Percentiles rank a stretch among this genome's conserved stretches.
These are phyloP conservation scores for Lamellibrachia columna DNA, from an alignment of 2,888 invertebrate genomes.

Conservation along the genomic window DNA sequence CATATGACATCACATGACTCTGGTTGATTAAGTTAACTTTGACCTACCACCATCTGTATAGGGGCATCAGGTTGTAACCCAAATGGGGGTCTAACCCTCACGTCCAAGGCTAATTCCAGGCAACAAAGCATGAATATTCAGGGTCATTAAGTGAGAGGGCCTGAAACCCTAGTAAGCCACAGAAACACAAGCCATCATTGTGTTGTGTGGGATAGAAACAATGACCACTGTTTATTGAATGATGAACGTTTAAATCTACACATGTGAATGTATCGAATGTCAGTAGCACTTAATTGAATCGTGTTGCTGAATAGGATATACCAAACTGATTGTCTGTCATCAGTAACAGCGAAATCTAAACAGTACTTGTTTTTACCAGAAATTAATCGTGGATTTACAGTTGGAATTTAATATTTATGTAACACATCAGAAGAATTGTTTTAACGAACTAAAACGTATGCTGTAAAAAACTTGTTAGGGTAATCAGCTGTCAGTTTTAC, in stretches of 20 bases:
- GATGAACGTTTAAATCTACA: neutral
- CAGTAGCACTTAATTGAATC: neutral
- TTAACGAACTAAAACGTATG: neutral
- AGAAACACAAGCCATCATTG: neutral
- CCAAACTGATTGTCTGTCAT: neutral
- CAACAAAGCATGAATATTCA: neutral
- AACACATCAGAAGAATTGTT: neutral
- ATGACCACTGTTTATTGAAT: neutral
- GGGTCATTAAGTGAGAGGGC: neutral
- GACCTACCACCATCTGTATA: neutral
- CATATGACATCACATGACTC: neutral
- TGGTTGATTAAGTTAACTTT: neutral
- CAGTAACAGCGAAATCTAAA: neutral
- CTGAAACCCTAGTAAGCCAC: neutral
- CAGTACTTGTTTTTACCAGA: neutral
- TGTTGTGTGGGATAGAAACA: neutral
- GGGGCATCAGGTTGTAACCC: neutral
- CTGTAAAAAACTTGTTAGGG: neutral
- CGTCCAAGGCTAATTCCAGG: neutral
- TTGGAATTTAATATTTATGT: neutral
- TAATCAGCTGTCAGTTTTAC: neutral
- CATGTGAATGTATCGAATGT: neutral
- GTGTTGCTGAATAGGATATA: constrained; percentile 1
- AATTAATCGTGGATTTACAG: neutral
- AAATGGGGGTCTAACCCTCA: neutral